Base-by-base conservation (phyloP, 2,797 vertebrate species). In the Trachops cirrhosus region DNA sequence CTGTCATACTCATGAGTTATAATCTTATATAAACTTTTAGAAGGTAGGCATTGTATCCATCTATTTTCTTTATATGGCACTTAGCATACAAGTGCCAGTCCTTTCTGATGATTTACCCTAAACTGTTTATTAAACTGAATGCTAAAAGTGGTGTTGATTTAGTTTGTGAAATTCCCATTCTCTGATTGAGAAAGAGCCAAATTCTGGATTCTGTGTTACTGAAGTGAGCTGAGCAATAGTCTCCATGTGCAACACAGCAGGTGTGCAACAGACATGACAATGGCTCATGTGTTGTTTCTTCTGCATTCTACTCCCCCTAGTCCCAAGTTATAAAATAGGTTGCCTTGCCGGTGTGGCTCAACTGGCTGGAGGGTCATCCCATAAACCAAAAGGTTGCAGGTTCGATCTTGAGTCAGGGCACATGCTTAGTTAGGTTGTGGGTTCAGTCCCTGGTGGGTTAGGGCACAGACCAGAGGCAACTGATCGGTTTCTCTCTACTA, bases 91-190 rank as follows among this genome's bases (percentile, higher is more conserved):
- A 95, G 48, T 52, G 18, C 52, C 74, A 90, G 64, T 54, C 50
- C 64, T 87, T 85, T 94, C 77, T 77, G 79, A 92, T 78, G 50
- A 71, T 77, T 70, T 62, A 73, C 19, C 34, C 70, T 71, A 79
- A 37, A 91, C 48, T 77, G n/a, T 24, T 96, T 82, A 82, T 71
- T 74, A 86, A 95, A 70, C n/a, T n/a, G 37, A 92, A 32, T 86
- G 50, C 22, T 84, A 29, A 84, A 77, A 71, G 12, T 75, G 11
- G 59, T 80, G 10, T 2, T 87, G 64, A 50, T 48, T 77, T 59
- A 24, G 46, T 79, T 48, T 78, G 22, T 34, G 68, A 68, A 71
- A 82, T 83, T 62, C 37, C 79, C 57, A 93, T 73, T 80, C 22
- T 91, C n/a, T 22, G 4, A 46, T 54, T 26, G 19, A 96, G 16